Conservation (phyloP, 2,888 invertebrate species). For the Campoplex nolae region DNA sequence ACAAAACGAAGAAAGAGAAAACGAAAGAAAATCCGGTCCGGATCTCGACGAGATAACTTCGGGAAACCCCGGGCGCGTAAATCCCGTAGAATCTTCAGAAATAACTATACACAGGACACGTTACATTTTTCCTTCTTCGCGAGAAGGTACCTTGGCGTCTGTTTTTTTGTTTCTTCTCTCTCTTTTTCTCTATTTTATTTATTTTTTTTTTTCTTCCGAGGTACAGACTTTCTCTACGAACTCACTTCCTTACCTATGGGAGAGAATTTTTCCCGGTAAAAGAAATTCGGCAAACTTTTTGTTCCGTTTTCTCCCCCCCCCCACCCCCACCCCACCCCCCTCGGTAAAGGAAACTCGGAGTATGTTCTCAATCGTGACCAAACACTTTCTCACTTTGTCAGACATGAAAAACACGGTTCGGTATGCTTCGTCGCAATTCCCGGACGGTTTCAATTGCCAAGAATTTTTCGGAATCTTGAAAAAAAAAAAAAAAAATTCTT, state of each 20-base stretch:
- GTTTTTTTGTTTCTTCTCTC: slow-evolving; percentile 4
- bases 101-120: slow-evolving; percentile 40
- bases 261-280: slow-evolving; percentile 11
- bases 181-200: neutral
- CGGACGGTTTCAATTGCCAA: neutral
- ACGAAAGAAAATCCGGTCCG: slow-evolving; percentile 54
- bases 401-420: neutral
- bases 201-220: neutral
- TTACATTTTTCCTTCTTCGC: slow-evolving; percentile 37
- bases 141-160: slow-evolving; percentile 30
- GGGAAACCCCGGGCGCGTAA: slow-evolving; percentile 45
- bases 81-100: slow-evolving; percentile 56
- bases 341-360: neutral
- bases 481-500: neutral
- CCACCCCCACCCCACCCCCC: neutral
- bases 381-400: slow-evolving; percentile 46
- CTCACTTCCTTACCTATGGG: slow-evolving; percentile 28
- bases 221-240: slow-evolving; percentile 28
- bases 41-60: slow-evolving; percentile 53
- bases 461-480: neutral
- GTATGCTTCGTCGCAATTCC: neutral
- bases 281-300: slow-evolving; percentile 51
- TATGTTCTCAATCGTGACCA: slow-evolving; percentile 37
- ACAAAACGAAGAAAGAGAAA: slow-evolving; percentile 46
- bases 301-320: neutral